Conservation (phyloP, 30 jellyfish, hydroid and myxozoan genomes). For the Rhopilema esculentum region DNA sequence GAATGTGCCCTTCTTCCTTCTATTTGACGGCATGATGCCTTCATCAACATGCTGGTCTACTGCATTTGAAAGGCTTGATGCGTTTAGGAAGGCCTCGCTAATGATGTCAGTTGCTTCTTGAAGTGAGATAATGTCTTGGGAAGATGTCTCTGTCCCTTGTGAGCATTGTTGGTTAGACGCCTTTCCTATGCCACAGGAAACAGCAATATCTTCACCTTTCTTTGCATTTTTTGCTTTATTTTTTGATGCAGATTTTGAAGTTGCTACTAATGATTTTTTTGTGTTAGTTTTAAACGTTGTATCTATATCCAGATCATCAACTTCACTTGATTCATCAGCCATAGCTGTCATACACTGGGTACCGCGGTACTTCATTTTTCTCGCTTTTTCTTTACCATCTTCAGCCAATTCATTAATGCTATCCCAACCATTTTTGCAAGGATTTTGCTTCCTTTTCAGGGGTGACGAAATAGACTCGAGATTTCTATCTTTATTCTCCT, state of each 20-base stretch:
- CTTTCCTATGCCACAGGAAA: too few relatives aligned
- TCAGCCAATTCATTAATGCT: not conserved
- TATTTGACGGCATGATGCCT: not conserved
- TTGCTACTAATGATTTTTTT: not conserved
- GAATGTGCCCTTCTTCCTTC: not conserved
- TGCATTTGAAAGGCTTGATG: not conserved
- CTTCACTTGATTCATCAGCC: not conserved
- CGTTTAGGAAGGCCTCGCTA: conserved; percentile 7
- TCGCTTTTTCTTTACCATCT: not conserved
- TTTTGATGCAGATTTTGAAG: not conserved
- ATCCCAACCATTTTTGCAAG: not conserved
- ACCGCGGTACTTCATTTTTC: not conserved
- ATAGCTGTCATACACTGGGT: conserved; percentile 10
- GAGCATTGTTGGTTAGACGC: not conserved
- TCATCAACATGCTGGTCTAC: not conserved
- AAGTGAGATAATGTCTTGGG: conserved; percentile 20
- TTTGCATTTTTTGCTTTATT: not conserved
- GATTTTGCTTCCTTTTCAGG: not conserved
- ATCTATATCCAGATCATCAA: not conserved
- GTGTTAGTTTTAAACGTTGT: not conserved
- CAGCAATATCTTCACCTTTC: too few relatives aligned
- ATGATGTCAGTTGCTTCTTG: conserved; percentile 39
- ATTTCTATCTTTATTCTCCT: not conserved
- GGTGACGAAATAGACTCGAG: not conserved
- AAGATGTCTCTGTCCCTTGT: not conserved